phyloP scores from a whole-genome alignment of 2,113 vertebrate genomes.

The Gnathonemus longibarbis region DNA sequence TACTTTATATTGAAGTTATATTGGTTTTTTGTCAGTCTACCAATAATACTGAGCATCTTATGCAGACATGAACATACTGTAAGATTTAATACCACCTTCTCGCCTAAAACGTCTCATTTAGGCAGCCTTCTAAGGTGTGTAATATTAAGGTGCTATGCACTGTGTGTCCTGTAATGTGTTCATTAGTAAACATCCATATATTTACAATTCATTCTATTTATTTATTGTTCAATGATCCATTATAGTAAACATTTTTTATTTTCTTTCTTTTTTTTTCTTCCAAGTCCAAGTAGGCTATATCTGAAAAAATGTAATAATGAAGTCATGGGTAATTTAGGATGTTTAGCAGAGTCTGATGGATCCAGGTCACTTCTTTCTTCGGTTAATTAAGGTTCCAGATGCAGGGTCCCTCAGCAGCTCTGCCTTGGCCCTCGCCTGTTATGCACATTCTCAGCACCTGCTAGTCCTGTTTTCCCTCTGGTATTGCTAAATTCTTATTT shows the following conservation, averaged over 20 bases:
- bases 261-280: not conserved
- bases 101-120: not conserved
- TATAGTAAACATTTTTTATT: not conserved
- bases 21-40: not conserved
- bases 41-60: not conserved
- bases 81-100: not conserved
- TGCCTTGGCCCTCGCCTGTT: slow-evolving; percentile 26
- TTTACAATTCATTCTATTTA: not conserved
- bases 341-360: slow-evolving; percentile 37
- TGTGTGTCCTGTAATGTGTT: not conserved
- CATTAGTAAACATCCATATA: not conserved
- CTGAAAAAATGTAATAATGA: slow-evolving; percentile 21
- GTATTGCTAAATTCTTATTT: slow-evolving; percentile 21
- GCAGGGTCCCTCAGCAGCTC: slow-evolving; percentile 26
- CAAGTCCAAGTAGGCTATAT: not conserved
- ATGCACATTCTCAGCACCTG: slow-evolving; percentile 24
- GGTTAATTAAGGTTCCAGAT: slow-evolving; percentile 41
- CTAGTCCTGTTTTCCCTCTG: slow-evolving; percentile 9
- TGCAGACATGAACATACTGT: not conserved
- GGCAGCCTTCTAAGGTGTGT: not conserved
- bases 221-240: not conserved
- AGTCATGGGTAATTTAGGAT: not conserved
- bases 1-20: not conserved
- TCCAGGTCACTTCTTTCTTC: slow-evolving; percentile 24
- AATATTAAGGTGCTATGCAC: not conserved